These are phyloP conservation scores for Macrotis lagotis DNA, from an alignment of 2,113 vertebrate species.

Conservation along the genomic window DNA sequence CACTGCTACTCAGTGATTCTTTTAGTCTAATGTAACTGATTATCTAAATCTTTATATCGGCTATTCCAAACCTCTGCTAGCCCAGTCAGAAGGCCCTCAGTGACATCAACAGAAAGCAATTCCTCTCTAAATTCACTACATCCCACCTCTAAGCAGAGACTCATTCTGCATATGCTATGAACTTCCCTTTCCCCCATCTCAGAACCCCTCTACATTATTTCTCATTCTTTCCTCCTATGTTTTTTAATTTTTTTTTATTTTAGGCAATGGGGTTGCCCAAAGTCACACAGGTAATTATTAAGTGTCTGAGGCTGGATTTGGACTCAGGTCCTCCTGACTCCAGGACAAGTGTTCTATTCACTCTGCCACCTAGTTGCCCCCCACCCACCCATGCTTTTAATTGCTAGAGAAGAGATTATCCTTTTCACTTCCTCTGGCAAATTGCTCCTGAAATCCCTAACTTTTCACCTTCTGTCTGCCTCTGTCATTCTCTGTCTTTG, in stretches of 20 bases:
- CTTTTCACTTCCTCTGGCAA: neutral
- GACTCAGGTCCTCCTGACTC: too few species aligned
- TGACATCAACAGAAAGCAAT: neutral
- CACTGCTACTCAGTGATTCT: neutral
- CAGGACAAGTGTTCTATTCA: too few species aligned
- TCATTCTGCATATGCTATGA: neutral
- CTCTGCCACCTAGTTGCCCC: too few species aligned
- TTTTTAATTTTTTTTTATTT: too few species aligned
- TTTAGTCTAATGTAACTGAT: neutral
- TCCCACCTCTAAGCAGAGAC: neutral
- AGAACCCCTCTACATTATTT: neutral
- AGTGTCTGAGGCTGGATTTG: too few species aligned
- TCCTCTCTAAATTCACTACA: neutral
- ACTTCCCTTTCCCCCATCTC: neutral
- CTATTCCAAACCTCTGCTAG: neutral
- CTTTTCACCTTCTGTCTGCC: neutral
- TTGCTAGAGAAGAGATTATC: neutral
- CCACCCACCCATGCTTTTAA: too few species aligned
- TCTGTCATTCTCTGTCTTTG: neutral
- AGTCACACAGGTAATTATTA: too few species aligned
- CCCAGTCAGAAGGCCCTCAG: neutral
- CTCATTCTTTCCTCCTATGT: neutral
- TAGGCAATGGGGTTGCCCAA: too few species aligned
- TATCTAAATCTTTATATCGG: neutral
- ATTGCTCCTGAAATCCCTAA: neutral